Percentiles rank a stretch among this genome's conserved stretches.
Evolutionary conservation across 2,113 vertebrate genomes (phyloP).

Genomic region (Lethenteron reissneri): DNA sequence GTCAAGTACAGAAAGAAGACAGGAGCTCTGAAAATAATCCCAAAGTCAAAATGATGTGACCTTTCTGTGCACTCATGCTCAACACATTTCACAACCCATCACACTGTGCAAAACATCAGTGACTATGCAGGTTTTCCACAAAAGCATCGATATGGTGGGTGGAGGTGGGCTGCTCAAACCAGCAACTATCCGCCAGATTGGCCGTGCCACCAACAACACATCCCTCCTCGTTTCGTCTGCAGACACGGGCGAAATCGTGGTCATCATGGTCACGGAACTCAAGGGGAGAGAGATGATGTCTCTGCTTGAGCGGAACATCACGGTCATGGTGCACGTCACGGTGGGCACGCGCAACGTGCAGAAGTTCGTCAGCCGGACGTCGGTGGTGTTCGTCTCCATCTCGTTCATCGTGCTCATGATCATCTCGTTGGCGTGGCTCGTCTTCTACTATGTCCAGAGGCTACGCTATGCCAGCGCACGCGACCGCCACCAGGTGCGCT

Average conservation of each 20-base stretch:
- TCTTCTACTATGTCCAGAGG: conserved; percentile 98
- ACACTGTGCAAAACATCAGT: too few relatives aligned
- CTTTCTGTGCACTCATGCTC: too few relatives aligned
- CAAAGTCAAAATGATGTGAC: too few relatives aligned
- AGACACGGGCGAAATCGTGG: conserved; percentile 72
- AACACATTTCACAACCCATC: too few relatives aligned
- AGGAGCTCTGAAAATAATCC: too few relatives aligned
- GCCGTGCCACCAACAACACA: too few relatives aligned
- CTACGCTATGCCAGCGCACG: conserved; percentile 87
- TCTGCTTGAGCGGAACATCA: conserved; percentile 50
- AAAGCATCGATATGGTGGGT: too few relatives aligned
- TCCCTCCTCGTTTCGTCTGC: not conserved
- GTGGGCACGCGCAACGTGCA: conserved; percentile 90
- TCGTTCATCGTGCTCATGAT: conserved; percentile 99
- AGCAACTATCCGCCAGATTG: too few relatives aligned
- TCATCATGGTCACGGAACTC: conserved; percentile 82
- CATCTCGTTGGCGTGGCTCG: conserved; percentile 89
- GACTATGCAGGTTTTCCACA: too few relatives aligned
- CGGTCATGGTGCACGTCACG: conserved; percentile 61
- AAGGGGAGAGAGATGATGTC: conserved; percentile 68
- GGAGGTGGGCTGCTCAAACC: too few relatives aligned
- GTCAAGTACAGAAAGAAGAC: too few relatives aligned
- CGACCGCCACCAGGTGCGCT: conserved; percentile 73
- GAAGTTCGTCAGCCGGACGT: conserved; percentile 92
- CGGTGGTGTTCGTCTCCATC: conserved; percentile 94